These are phyloP conservation scores for Malthinus seriepunctatus DNA, from an alignment of 2,888 invertebrate genomes.

Conservation along the genomic window DNA sequence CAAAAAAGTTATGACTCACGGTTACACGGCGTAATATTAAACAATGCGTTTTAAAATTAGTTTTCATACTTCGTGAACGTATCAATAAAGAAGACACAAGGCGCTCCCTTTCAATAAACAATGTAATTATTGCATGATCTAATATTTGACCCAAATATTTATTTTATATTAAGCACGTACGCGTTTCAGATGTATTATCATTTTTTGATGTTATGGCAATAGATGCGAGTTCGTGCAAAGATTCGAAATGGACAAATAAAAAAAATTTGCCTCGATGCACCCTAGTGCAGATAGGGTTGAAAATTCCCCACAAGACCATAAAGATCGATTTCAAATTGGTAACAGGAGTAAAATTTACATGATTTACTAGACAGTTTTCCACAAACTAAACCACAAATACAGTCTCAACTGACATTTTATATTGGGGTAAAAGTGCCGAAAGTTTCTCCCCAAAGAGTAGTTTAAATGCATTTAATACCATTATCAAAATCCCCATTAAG, in stretches of 20 bases:
- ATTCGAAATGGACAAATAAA: not conserved
- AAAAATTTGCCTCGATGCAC: not conserved
- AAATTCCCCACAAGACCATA: too few relatives aligned
- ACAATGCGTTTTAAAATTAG: conserved; percentile 2
- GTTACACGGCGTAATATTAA: not conserved
- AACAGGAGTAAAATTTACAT: conserved; percentile 6
- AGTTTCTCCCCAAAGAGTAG: conserved; percentile 16
- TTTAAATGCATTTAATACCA: conserved; percentile 25
- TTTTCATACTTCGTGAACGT: not conserved
- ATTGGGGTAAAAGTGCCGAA: conserved; percentile 8
- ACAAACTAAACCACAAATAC: conserved; percentile 14
- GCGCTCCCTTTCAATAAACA: conserved; percentile 1
- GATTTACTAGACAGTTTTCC: conserved; percentile 11
- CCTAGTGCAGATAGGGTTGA: too few relatives aligned
- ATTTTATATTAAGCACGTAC: not conserved
- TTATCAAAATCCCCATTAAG: conserved; percentile 23
- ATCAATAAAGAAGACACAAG: not conserved
- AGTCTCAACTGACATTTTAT: conserved; percentile 13
- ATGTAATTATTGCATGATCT: not conserved
- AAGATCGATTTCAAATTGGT: not conserved
- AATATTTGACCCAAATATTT: conserved; percentile 1
- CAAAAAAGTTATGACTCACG: conserved; percentile 3
- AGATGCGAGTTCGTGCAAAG: too few relatives aligned
- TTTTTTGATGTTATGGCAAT: too few relatives aligned
- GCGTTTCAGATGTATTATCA: not conserved